Conservation (phyloP, 2,113 vertebrate species). For the Toxostoma redivivum region DNA sequence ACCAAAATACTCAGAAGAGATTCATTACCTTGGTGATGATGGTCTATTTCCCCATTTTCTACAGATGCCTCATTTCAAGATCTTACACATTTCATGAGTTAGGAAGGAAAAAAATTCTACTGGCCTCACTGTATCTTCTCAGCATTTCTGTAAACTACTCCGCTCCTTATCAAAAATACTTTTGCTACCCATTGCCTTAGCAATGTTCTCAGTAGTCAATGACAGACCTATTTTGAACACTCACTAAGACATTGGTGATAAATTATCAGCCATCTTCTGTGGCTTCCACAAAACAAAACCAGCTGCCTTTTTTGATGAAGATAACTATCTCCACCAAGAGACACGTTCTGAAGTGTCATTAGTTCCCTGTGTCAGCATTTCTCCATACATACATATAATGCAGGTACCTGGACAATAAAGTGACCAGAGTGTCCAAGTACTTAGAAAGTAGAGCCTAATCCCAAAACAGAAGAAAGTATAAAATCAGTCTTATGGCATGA, state of each 20-base stretch:
- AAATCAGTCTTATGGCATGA: background rate
- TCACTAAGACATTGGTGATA: fast-evolving
- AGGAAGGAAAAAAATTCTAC: background rate
- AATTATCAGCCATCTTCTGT: background rate
- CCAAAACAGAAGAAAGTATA: background rate
- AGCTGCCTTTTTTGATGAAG: background rate
- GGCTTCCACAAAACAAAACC: background rate
- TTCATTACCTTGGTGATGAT: background rate
- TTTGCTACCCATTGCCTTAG: background rate
- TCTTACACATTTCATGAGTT: background rate
- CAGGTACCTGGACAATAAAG: background rate
- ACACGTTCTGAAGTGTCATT: background rate
- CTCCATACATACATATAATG: background rate
- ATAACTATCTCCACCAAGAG: background rate
- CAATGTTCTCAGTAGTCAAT: background rate
- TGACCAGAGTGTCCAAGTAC: background rate
- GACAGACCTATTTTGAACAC: background rate
- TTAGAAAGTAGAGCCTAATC: background rate
- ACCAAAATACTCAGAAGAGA: background rate
- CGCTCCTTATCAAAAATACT: background rate
- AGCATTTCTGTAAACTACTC: background rate
- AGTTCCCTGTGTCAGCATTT: background rate
- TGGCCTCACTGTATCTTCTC: background rate
- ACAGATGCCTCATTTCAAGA: background rate
- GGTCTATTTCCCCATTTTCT: background rate